phyloP scores from a whole-genome alignment of 2,888 invertebrate species.

The Celastrina argiolus region DNA sequence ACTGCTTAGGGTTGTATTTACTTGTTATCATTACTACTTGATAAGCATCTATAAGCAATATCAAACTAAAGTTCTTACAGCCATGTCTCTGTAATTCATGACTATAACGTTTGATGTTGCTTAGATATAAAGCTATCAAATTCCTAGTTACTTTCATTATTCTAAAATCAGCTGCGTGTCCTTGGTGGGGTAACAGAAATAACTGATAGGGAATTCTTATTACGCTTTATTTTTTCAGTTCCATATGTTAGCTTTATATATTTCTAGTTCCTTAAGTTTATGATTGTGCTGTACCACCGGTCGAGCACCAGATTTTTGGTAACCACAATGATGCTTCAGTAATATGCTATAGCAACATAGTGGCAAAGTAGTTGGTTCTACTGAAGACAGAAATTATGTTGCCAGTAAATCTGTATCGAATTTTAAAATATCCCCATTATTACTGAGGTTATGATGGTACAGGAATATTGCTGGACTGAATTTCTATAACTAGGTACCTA shows the following conservation, averaged over 20 bases:
- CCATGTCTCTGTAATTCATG: no score
- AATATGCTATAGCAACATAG: background rate
- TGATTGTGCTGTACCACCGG: background rate
- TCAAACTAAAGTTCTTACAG: no score
- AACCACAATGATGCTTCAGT: background rate
- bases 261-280: no score
- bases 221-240: no score
- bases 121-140: no score
- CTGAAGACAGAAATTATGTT: background rate
- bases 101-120: no score
- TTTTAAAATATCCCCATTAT: background rate
- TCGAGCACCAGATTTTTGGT: background rate
- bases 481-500: slow-evolving; percentile 55
- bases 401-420: no score
- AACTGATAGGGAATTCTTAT: no score
- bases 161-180: no score
- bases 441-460: background rate
- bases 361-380: background rate
- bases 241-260: no score
- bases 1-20: background rate
- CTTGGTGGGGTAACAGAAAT: no score
- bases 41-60: background rate
- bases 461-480: background rate
- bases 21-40: background rate
- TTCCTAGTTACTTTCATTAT: no score